Conservation (phyloP, 92 coral and sea anemone species). For the Muricea muricata region DNA sequence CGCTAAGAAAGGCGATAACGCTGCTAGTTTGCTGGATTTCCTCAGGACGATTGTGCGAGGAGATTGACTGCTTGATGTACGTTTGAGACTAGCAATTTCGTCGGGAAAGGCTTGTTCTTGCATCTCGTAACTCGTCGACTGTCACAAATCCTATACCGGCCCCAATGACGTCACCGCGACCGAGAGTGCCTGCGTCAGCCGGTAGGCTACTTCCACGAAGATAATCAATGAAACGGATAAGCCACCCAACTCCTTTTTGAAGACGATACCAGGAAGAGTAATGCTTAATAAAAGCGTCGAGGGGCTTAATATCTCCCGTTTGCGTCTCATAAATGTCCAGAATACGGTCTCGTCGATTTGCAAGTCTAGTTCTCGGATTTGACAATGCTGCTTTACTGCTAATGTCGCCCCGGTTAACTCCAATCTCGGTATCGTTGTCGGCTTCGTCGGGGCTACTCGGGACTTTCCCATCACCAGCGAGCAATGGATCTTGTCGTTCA, state of each 20-base stretch:
- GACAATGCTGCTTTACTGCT: background rate
- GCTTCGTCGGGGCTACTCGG: background rate
- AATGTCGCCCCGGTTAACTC: conserved; percentile 18
- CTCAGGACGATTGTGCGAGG: background rate
- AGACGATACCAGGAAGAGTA: too few species aligned
- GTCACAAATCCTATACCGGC: background rate
- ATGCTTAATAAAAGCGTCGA: background rate
- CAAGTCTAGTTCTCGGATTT: background rate
- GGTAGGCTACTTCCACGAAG: too few species aligned
- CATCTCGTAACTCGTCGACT: background rate
- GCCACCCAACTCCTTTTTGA: too few species aligned
- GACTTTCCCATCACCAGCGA: conserved; percentile 7
- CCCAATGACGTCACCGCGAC: background rate
- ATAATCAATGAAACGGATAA: too few species aligned
- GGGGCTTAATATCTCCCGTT: background rate
- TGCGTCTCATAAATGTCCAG: background rate
- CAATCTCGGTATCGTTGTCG: conserved; percentile 9
- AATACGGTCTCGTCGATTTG: background rate
- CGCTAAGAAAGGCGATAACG: conserved; percentile 16
- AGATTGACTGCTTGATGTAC: background rate
- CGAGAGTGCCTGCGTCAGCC: background rate
- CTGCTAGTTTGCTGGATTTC: background rate
- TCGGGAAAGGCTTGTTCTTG: too few species aligned
- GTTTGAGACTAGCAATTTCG: background rate
- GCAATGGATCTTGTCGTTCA: background rate